Base-by-base conservation (phyloP, 2,888 invertebrate genomes). In the Lasioglossum marginatum region DNA sequence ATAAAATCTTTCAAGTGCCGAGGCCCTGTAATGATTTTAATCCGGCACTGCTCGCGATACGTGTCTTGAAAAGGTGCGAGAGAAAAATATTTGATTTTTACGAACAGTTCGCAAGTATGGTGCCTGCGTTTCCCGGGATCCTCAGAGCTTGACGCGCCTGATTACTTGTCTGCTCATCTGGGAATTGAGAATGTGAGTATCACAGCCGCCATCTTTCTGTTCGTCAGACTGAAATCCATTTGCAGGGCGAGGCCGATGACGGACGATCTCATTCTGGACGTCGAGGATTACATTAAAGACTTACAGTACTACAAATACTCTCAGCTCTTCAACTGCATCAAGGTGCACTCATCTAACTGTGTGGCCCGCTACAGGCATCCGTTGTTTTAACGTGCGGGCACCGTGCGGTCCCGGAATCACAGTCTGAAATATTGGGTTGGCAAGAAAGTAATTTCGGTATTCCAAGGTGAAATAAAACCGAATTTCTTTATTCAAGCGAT, bases 151-250 rank as follows among this genome's bases (percentile, higher is more conserved):
- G n/a, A 78, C 34, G 4, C 91, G 91, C 8, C 84, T 93, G 40
- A 27, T 82, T 1, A 89, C 79, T 16, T 88, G 88, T 43, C 63
- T 93, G 16, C 84, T 90, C 87, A 79, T 89, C 16, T 93, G 92
- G 87, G 89, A 93, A 27, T 79, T 93, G 34, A 88, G 93, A 85
- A 92, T 89, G 93, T 93, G 85, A 89, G 91, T 80, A 10, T 23
- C 19, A 14, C 19, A 31, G 60, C n/a, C 2, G 37, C 0, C n/a
- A 12, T 8, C 10, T 16, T 27, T 14, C 0, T 27, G 12, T 66
- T n/a, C 1, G 0, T 0, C 1, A 19, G 16, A 27, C 27, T 31
- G 14, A 75, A 16, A 45, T n/a, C 10, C 16, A 34, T 45, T 60
- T 76, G 5, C n/a, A 92, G 92, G 90, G 85, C 81, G n/a, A n/a